Percentiles rank a stretch among this genome's conserved stretches.
phyloP scores from a whole-genome alignment of 2,888 invertebrate genomes.

The Torymus aiolomorphi region DNA sequence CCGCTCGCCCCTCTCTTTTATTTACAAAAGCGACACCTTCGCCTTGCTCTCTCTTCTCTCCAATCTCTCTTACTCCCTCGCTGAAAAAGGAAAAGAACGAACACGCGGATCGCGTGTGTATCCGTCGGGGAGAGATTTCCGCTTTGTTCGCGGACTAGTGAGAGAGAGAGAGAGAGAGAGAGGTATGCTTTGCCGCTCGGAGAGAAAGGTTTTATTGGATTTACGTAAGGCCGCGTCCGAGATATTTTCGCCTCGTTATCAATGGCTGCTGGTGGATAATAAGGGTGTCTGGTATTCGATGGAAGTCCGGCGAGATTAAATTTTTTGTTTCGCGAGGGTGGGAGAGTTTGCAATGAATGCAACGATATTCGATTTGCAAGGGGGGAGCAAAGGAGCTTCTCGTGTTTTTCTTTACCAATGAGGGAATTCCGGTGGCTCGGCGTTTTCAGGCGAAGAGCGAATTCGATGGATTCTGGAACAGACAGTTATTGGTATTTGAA shows the following conservation, averaged over 20 bases:
- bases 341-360: too few relatives aligned
- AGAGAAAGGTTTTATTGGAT: slow-evolving; percentile 18
- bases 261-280: not conserved
- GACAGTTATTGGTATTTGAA: too few relatives aligned
- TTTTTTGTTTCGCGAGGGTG: not conserved
- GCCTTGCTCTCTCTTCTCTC: not conserved
- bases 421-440: too few relatives aligned
- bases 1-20: slow-evolving; percentile 15
- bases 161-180: not conserved
- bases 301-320: slow-evolving; percentile 5
- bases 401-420: too few relatives aligned
- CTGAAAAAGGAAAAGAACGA: not conserved
- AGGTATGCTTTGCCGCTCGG: not conserved
- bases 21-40: slow-evolving; percentile 43
- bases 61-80: not conserved
- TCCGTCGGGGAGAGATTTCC: too few relatives aligned
- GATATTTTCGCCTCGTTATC: slow-evolving; percentile 11
- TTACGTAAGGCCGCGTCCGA: slow-evolving; percentile 22
- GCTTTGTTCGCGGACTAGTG: too few relatives aligned
- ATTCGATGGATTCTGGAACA: too few relatives aligned
- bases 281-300: not conserved
- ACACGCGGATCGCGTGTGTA: not conserved
- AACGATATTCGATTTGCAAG: too few relatives aligned
- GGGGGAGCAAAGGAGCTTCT: too few relatives aligned
- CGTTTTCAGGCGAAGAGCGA: too few relatives aligned